Conservation (phyloP, 2,113 vertebrate genomes). For the Chinchilla lanigera region DNA sequence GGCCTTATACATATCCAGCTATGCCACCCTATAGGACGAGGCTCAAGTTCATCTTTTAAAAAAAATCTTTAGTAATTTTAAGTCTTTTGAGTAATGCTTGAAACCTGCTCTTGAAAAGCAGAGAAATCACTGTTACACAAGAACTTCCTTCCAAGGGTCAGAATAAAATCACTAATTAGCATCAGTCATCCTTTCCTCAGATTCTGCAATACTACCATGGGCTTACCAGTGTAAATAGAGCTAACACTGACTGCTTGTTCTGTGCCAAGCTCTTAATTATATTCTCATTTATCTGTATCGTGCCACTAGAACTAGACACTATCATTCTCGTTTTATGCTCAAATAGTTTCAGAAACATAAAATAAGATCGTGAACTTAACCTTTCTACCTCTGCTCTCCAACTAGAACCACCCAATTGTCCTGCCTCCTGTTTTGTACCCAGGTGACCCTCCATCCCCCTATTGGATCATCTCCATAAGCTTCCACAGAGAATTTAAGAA, state of each 20-base stretch:
- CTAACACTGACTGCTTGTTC: background rate
- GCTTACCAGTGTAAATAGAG: background rate
- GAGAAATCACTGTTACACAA: background rate
- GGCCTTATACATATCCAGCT: background rate
- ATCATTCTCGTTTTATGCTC: background rate
- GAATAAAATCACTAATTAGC: background rate
- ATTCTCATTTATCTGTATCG: background rate
- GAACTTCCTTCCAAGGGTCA: background rate
- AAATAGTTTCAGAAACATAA: background rate
- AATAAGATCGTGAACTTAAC: background rate
- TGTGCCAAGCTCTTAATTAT: background rate
- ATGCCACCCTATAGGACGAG: background rate
- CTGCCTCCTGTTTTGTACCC: background rate
- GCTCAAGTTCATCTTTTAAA: background rate
- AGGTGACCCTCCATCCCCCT: background rate
- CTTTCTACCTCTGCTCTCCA: background rate
- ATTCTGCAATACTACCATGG: background rate
- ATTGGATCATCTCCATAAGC: background rate
- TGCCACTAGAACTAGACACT: background rate
- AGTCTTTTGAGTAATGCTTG: background rate
- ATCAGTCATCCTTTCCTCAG: background rate
- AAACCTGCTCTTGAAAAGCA: background rate
- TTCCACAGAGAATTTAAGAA: background rate
- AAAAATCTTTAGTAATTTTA: background rate
- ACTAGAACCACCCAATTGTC: background rate